These are phyloP conservation scores for Leptoclinus maculatus DNA, from an alignment of 2,797 vertebrate genomes.

Conservation along the genomic window DNA sequence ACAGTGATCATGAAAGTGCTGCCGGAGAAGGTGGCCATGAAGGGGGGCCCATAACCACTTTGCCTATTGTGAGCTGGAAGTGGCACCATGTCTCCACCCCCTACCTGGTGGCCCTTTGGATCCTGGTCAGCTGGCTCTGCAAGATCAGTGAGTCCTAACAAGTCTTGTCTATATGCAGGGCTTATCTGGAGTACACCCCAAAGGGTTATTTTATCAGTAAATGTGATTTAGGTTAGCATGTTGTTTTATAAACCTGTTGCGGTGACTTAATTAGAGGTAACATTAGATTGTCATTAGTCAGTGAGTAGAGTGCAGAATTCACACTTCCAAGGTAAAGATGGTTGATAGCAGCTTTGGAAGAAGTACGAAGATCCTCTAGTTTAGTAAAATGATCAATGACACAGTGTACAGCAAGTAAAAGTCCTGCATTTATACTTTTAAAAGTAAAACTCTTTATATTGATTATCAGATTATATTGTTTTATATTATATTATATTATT, in stretches of 20 bases:
- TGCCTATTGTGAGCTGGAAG: constrained; percentile 91
- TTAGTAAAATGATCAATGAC: not conserved
- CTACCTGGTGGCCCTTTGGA: constrained; percentile 92
- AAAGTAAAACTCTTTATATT: no score
- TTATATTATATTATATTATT: no score
- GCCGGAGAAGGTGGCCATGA: constrained; percentile 3
- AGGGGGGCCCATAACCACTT: constrained; percentile 58
- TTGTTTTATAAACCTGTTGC: not conserved
- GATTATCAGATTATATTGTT: no score
- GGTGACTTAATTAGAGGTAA: not conserved
- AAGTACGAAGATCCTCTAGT: not conserved
- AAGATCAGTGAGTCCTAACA: constrained; percentile 90
- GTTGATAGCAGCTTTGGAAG: not conserved
- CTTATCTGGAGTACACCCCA: not conserved
- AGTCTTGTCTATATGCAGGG: not conserved
- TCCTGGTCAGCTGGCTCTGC: constrained; percentile 94
- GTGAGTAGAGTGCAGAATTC: not conserved
- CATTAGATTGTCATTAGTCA: not conserved
- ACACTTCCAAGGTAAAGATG: not conserved
- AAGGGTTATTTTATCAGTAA: not conserved
- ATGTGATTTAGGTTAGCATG: not conserved
- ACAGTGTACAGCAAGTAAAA: not conserved
- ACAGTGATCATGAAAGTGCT: not conserved
- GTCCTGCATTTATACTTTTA: not conserved
- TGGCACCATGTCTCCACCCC: constrained; percentile 92